phyloP scores from a whole-genome alignment of 2,113 vertebrate genomes.

The Thunnus maccoyii region DNA sequence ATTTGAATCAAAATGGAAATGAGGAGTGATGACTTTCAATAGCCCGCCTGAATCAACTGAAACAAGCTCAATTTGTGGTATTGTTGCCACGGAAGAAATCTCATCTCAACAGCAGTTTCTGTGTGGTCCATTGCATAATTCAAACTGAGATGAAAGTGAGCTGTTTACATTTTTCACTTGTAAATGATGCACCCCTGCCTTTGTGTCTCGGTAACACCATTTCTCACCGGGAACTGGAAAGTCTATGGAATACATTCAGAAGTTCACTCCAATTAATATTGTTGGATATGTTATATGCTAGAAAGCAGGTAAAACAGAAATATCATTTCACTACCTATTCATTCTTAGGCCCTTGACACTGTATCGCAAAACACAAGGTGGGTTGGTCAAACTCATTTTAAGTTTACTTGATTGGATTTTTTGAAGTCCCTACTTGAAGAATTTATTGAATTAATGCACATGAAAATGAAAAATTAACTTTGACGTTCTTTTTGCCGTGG shows the following conservation, averaged over 20 bases:
- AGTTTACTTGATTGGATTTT: constrained; percentile 52
- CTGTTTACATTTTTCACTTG: constrained; percentile 70
- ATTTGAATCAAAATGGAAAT: constrained; percentile 79
- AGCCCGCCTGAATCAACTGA: constrained; percentile 53
- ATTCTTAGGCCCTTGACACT: constrained; percentile 17
- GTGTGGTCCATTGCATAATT: constrained; percentile 60
- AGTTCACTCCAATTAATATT: constrained; percentile 55
- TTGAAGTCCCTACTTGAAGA: constrained; percentile 14
- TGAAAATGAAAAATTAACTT: background rate
- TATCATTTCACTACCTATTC: constrained; percentile 4
- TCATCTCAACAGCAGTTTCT: constrained; percentile 62
- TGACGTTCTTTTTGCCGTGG: background rate
- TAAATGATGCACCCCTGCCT: constrained; percentile 54
- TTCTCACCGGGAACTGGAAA: constrained; percentile 20
- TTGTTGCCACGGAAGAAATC: constrained; percentile 63
- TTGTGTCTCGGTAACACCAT: constrained; percentile 45
- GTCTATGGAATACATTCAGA: constrained; percentile 26
- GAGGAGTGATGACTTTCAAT: constrained; percentile 72
- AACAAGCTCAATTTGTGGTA: constrained; percentile 65
- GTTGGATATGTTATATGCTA: constrained; percentile 20
- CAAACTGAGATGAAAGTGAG: constrained; percentile 62
- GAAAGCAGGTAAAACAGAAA: constrained; percentile 20
- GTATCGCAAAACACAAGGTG: constrained; percentile 8
- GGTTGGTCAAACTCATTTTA: constrained; percentile 55
- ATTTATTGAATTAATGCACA: background rate